Evolutionary conservation across 2,113 vertebrate genomes (phyloP).

Genomic region (Pelecanus crispus): DNA sequence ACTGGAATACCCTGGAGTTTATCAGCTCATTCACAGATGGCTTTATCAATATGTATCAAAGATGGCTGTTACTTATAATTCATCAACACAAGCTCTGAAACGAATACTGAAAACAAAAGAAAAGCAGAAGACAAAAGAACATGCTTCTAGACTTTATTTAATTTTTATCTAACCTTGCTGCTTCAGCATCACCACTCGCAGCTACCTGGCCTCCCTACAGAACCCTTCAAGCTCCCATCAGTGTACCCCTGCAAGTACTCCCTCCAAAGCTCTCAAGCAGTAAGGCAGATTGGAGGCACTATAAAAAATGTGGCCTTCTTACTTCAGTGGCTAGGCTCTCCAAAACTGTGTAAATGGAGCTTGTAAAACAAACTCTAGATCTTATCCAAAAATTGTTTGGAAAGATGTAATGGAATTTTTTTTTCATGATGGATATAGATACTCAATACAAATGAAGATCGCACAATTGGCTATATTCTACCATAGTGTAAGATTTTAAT

Average conservation of each 20-base stretch:
- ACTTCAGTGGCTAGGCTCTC: neutral
- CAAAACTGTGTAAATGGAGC: neutral
- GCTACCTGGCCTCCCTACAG: neutral
- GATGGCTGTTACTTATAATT: neutral
- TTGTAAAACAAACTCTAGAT: neutral
- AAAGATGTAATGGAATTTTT: neutral
- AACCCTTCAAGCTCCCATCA: neutral
- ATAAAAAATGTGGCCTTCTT: neutral
- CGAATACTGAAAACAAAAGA: neutral
- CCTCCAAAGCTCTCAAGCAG: neutral
- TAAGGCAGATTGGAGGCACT: neutral
- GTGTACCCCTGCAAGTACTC: neutral
- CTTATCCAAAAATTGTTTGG: neutral
- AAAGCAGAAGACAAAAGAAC: neutral
- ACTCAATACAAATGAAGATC: neutral
- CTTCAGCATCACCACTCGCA: neutral
- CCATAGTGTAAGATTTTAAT: neutral
- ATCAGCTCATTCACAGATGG: neutral
- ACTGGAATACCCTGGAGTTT: neutral
- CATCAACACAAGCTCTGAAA: neutral
- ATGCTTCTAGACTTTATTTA: neutral
- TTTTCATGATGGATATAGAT: neutral
- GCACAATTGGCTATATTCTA: neutral
- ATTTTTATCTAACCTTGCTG: neutral
- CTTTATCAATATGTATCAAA: neutral